These are phyloP conservation scores for Brachypodius melanocephalos DNA, from an alignment of 2,113 vertebrate species.

Conservation along the genomic window DNA sequence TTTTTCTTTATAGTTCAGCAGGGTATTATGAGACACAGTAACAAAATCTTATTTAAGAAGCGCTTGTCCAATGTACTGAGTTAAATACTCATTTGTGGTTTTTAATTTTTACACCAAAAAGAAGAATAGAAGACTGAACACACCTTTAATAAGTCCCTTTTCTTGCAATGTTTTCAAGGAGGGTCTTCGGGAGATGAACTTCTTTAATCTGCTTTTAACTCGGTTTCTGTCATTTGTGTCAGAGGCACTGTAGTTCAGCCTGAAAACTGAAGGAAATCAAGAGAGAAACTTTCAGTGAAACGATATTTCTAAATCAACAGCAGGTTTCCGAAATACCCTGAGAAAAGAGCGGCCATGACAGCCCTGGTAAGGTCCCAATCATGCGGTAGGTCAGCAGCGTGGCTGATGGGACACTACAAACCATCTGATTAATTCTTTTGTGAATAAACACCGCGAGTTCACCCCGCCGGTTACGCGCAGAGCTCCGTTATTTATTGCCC, in stretches of 20 bases:
- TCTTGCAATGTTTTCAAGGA: conserved; percentile 89
- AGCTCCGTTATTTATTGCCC: conserved; percentile 33
- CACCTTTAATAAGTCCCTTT: conserved; percentile 90
- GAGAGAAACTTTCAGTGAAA: neutral
- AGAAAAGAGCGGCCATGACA: neutral
- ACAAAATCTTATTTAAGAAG: neutral
- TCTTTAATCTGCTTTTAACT: conserved; percentile 88
- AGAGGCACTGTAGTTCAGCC: conserved; percentile 85
- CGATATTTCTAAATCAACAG: neutral
- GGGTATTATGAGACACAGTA: neutral
- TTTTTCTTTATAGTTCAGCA: neutral
- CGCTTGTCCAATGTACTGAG: neutral
- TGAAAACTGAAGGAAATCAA: conserved; percentile 76
- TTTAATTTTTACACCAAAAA: neutral
- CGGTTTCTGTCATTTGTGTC: conserved; percentile 84
- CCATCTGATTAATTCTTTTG: conserved; percentile 21
- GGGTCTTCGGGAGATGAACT: conserved; percentile 87
- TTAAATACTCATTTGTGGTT: neutral
- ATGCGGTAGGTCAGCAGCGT: neutral
- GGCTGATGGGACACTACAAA: neutral
- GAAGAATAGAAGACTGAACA: neutral
- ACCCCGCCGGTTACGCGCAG: neutral
- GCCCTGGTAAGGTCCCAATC: neutral
- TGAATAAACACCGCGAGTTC: conserved; percentile 40
- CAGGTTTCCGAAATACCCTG: neutral